Percentiles rank a stretch among this genome's conserved stretches.
phyloP scores from a whole-genome alignment of 2,113 vertebrate species.

The Australoheros scitulus region DNA sequence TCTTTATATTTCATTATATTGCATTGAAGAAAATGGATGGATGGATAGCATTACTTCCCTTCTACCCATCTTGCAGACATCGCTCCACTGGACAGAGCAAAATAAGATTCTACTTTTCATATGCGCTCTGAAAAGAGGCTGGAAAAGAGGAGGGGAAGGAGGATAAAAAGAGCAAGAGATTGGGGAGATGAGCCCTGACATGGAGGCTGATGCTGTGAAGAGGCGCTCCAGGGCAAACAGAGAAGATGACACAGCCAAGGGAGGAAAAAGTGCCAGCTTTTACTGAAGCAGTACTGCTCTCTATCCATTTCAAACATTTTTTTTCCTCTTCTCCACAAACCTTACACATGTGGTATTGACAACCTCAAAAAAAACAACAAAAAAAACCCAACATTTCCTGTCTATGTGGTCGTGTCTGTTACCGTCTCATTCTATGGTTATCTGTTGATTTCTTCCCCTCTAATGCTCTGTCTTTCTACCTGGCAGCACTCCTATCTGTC shows the following conservation, averaged over 20 bases:
- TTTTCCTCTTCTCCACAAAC: background rate
- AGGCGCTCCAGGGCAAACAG: constrained; percentile 50
- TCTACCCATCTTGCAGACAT: background rate
- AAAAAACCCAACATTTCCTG: constrained; percentile 14
- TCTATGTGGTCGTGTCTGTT: constrained; percentile 7
- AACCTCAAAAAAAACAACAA: background rate
- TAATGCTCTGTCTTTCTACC: background rate
- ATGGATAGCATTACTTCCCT: background rate
- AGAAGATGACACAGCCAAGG: constrained; percentile 43
- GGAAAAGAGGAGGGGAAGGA: background rate
- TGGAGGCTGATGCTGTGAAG: constrained; percentile 48
- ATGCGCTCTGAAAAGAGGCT: constrained; percentile 38
- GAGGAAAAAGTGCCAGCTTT: constrained; percentile 25
- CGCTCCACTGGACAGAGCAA: background rate
- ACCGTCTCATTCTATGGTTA: background rate
- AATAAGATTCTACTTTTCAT: constrained; percentile 23
- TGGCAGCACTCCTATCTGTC: background rate
- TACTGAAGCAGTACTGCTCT: constrained; percentile 16
- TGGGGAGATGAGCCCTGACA: constrained; percentile 57
- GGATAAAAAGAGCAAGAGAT: constrained; percentile 45
- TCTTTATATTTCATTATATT: background rate
- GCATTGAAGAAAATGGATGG: background rate
- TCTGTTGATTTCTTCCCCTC: background rate
- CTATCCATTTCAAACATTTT: constrained; percentile 19
- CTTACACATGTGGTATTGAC: background rate